Base-by-base conservation (phyloP, 2,888 invertebrate genomes). In the Prosopocoilus inquinatus region DNA sequence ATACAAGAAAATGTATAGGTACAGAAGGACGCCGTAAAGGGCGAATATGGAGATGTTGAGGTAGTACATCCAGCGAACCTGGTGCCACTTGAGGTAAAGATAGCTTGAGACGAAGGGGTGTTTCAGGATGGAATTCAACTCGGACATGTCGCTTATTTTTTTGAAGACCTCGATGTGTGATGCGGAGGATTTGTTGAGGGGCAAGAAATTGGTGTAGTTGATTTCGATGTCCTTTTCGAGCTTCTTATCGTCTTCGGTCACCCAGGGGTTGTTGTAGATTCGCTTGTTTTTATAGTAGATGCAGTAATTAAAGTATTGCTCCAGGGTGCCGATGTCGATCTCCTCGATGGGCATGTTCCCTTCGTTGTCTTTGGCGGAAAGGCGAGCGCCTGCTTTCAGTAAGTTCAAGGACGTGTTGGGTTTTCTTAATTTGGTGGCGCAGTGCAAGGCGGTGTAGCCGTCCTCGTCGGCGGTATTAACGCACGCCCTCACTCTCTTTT, bases 41-140 rank as follows among this genome's bases (percentile, higher is more conserved):
- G 86, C 75, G 73, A 90, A 92, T 65, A 90, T 84, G 2, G 84
- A 74, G 36, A 91, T 84, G 69, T 92, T 91, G 1, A 85, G 78
- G 62, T 84, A 88, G 69, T 91, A 89, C 34, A 90, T 80, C 60
- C 85, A 82, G 53, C 89, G 85, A 60, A 92, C 85, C 57, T 87
- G 81, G 72, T 88, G 86, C 91, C 91, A 92, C 73, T 92, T 92
- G 55, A 92, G 79, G 65, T 88, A 87, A 2, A 92, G 75, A 66
- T 91, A 92, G 63, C 90, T 90, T 0, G 89, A 87, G 44, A 91
- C 83, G 0, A 91, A 81, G 1, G 91, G 91, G 77, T 92, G 91
- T 64, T 86, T 88, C 12, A 92, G 74, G 33, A 92, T 77, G 57
- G 86, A 84, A 15, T 84, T 82, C 55, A 90, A 77, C 57, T 88